phyloP scores from a whole-genome alignment of 2,797 vertebrate genomes.

The Leontopithecus rosalia region DNA sequence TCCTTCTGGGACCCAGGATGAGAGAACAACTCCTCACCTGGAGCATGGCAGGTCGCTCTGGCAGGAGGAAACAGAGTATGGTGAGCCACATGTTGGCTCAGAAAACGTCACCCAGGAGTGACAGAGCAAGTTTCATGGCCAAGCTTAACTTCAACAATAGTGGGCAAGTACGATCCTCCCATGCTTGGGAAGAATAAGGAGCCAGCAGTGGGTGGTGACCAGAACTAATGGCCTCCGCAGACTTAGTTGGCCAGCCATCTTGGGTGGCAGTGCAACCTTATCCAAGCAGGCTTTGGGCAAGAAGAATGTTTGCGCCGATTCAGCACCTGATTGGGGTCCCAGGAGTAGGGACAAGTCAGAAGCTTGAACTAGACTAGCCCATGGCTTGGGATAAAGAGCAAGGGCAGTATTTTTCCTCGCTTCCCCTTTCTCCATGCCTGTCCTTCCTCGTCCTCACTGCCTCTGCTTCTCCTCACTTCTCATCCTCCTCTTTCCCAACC shows the following conservation, averaged over 20 bases:
- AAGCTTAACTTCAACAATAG: not conserved
- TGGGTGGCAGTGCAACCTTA: no score
- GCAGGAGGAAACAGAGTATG: not conserved
- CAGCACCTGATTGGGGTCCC: not conserved
- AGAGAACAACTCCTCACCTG: not conserved
- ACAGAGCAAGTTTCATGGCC: not conserved
- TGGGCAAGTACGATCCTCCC: not conserved
- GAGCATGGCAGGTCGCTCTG: no score
- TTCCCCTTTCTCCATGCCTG: not conserved
- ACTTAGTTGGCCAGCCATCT: no score
- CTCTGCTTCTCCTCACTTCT: not conserved
- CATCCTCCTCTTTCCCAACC: not conserved
- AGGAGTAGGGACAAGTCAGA: not conserved
- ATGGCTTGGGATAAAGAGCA: not conserved
- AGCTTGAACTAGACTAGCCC: not conserved
- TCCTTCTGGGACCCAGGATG: not conserved
- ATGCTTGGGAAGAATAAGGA: not conserved
- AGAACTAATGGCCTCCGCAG: not conserved
- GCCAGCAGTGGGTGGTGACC: not conserved
- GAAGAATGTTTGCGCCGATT: not conserved
- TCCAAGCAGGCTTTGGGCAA: not conserved
- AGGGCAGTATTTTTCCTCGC: not conserved
- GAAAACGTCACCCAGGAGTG: not conserved
- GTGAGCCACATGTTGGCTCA: not conserved
- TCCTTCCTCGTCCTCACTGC: accelerated